phyloP scores from a whole-genome alignment of 2,797 vertebrate genomes.

The Sebastes aleutianus region DNA sequence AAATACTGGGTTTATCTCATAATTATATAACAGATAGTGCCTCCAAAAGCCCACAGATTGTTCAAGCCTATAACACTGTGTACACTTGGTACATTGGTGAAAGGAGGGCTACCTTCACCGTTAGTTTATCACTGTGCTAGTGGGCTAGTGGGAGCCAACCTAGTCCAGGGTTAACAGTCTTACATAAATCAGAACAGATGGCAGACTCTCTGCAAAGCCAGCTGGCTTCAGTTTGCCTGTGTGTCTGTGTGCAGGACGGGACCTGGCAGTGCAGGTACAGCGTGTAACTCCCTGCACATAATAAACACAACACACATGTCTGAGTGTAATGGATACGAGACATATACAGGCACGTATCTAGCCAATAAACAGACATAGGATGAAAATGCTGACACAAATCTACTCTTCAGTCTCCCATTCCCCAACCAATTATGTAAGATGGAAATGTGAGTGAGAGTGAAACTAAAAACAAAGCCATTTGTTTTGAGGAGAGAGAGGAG shows the following conservation, averaged over 20 bases:
- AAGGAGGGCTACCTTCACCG: conserved; percentile 12
- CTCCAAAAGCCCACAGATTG: neutral
- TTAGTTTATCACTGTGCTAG: conserved; percentile 58
- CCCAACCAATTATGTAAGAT: neutral
- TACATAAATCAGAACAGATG: conserved; percentile 82
- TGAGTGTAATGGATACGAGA: conserved; percentile 47
- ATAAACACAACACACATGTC: conserved; percentile 67
- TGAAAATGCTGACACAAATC: conserved; percentile 34
- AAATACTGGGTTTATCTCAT: neutral
- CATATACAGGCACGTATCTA: conserved; percentile 32
- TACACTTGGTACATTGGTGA: neutral
- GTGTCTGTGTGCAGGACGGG: conserved; percentile 67
- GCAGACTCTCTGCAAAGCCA: conserved; percentile 77
- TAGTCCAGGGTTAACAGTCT: conserved; percentile 74
- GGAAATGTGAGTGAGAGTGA: conserved; percentile 3
- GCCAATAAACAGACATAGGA: conserved; percentile 36
- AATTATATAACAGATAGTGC: neutral
- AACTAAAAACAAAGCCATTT: conserved; percentile 40
- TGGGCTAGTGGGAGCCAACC: conserved; percentile 56
- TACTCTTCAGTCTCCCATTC: neutral
- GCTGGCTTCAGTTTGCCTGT: conserved; percentile 82
- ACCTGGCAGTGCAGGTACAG: conserved; percentile 72
- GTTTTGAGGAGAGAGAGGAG: conserved; percentile 19
- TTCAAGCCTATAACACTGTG: conserved; percentile 3
- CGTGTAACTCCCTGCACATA: conserved; percentile 69